Evolutionary conservation across 2,888 invertebrate species (phyloP).

Genomic region (Parelbella ahira): DNA sequence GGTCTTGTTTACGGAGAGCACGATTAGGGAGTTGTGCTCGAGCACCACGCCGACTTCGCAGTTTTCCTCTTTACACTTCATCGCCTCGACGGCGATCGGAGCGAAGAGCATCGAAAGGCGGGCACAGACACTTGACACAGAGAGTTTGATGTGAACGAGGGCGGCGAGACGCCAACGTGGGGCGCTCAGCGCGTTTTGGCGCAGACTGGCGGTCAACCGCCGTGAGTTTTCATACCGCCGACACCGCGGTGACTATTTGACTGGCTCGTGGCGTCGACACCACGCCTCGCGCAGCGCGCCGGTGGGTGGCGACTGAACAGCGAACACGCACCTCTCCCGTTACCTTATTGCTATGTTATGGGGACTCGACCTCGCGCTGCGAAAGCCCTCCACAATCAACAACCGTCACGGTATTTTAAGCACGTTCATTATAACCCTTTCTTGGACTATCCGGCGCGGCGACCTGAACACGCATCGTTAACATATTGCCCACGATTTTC

Average conservation of each 20-base stretch:
- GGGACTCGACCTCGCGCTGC: constrained; percentile 68
- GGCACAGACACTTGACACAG: constrained; percentile 61
- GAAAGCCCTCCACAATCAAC: constrained; percentile 51
- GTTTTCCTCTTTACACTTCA: constrained; percentile 81
- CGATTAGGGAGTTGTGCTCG: constrained; percentile 76
- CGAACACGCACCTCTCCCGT: constrained; percentile 72
- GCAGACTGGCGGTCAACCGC: constrained; percentile 65
- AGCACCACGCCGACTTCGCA: constrained; percentile 78
- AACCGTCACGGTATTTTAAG: constrained; percentile 29
- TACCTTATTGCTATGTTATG: constrained; percentile 75
- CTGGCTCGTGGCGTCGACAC: constrained; percentile 59
- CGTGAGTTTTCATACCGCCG: constrained; percentile 50
- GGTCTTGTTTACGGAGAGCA: constrained; percentile 75
- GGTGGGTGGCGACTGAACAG: constrained; percentile 63
- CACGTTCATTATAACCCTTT: constrained; percentile 25
- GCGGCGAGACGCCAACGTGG: constrained; percentile 51
- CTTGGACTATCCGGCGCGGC: constrained; percentile 8
- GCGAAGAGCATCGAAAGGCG: constrained; percentile 76
- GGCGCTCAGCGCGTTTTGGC: constrained; percentile 66
- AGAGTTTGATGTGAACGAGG: constrained; percentile 33
- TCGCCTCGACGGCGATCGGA: constrained; percentile 78
- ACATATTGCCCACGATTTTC: constrained; percentile 5
- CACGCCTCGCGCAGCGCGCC: constrained; percentile 71
- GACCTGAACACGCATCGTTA: constrained; percentile 6
- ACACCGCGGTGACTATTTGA: constrained; percentile 71